These are phyloP conservation scores for Tenthredo notha DNA, from an alignment of 2,888 invertebrate genomes.

Conservation along the genomic window DNA sequence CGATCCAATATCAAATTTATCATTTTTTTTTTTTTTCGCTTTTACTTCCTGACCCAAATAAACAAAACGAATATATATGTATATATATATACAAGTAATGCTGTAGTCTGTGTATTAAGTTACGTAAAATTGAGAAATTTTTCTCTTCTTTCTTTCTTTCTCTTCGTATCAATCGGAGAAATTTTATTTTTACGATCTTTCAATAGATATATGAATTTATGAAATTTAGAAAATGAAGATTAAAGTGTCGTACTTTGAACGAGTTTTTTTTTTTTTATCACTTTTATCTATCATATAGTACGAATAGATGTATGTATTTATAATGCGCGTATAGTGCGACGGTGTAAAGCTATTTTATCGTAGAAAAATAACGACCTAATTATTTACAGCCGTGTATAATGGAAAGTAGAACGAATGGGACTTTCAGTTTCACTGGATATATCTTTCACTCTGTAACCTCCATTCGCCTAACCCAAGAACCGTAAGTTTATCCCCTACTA, in stretches of 20 bases:
- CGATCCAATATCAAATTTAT: neutral
- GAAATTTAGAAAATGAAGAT: no score
- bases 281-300: neutral
- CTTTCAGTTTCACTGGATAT: conserved; percentile 73
- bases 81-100: neutral
- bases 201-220: no score
- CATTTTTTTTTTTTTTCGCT: neutral
- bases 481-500: neutral
- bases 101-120: neutral
- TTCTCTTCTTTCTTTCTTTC: neutral
- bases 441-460: conserved; percentile 70
- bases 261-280: neutral
- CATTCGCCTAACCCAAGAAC: conserved; percentile 56
- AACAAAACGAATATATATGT: conserved; percentile 18
- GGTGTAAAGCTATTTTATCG: neutral
- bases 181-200: neutral
- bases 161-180: neutral
- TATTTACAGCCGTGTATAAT: conserved; percentile 63
- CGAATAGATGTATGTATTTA: neutral
- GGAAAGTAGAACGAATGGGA: conserved; percentile 75
- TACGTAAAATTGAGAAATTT: conserved; percentile 28
- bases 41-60: conserved; percentile 47
- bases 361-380: conserved; percentile 60
- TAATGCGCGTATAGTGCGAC: neutral
- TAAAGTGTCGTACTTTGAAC: neutral